Base-by-base conservation (phyloP, 2,888 invertebrate species). In the Augochlorella aurata region DNA sequence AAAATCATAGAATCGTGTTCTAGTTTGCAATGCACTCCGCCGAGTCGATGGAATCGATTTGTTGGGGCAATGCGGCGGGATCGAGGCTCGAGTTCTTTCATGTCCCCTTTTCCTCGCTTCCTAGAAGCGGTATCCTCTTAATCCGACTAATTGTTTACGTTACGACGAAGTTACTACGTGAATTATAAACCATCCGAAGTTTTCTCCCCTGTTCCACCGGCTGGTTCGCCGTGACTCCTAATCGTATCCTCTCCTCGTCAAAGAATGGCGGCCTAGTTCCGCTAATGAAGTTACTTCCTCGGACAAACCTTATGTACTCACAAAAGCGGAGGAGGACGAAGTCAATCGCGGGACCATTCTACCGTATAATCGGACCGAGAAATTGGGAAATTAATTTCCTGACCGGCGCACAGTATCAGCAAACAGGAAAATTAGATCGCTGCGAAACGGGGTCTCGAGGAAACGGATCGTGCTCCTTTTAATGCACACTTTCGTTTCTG, bases 111-210 rank as follows among this genome's bases (percentile, higher is more conserved):
- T 50, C 71, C 45, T 67, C 45, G 29, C 50, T 73, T 45, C 67
- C 54, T 29, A 68, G 61, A 79, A 72, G 54, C 79, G 74, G 71
- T 86, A 84, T 74, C 83, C 88, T 85, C 89, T 90, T 92, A 92
- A 93, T 92, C 90, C 89, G 84, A 89, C 91, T 93, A 93, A 93
- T 92, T 92, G 92, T 93, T 93, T 92, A 92, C 91, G 90, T 92
- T 92, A 89, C 90, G 89, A 87, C 88, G 87, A 91, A 92, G 88
- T 92, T 90, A 88, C 90, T 77, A 85, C 89, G 89, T 89, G 90
- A 92, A 92, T 91, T 92, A 91, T 90, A 91, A 90, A 91, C 87
- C 75, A 80, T 78, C 81, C 63, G 38, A 79, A 77, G 76, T 77
- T 77, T 76, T 50, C 77, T 71, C 77, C 52, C 61, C 58, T 2